These are phyloP conservation scores for Tyria jacobaeae DNA, from an alignment of 2,888 invertebrate genomes.

Conservation along the genomic window DNA sequence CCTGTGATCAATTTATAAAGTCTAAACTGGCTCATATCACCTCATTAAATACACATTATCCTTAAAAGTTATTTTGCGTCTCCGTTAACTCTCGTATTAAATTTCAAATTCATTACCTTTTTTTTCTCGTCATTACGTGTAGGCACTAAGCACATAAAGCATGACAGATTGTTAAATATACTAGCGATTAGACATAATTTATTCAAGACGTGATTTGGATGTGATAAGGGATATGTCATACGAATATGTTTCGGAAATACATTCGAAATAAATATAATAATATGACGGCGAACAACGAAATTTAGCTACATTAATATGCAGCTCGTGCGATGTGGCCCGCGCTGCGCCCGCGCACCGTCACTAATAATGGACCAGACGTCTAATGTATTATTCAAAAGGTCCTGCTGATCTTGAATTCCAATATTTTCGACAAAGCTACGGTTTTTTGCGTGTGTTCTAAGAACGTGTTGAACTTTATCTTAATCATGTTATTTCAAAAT, in stretches of 20 bases:
- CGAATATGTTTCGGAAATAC: slow-evolving; percentile 66
- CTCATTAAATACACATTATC: slow-evolving; percentile 75
- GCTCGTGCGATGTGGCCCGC: slow-evolving; percentile 74
- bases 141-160: slow-evolving; percentile 17
- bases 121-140: slow-evolving; percentile 5
- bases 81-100: slow-evolving; percentile 27
- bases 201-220: slow-evolving; percentile 44
- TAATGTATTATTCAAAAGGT: slow-evolving; percentile 80
- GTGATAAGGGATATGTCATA: slow-evolving; percentile 61
- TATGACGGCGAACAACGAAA: slow-evolving; percentile 67
- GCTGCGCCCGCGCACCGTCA: slow-evolving; percentile 70
- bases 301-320: slow-evolving; percentile 78
- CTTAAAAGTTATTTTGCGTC: slow-evolving; percentile 55
- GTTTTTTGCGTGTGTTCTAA: slow-evolving; percentile 34
- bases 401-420: slow-evolving; percentile 68
- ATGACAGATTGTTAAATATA: slow-evolving; percentile 20
- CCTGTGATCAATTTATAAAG: slow-evolving; percentile 63
- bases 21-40: slow-evolving; percentile 68
- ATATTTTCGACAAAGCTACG: slow-evolving; percentile 64
- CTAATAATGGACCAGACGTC: slow-evolving; percentile 74
- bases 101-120: slow-evolving; percentile 31
- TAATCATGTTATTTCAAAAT: not conserved
- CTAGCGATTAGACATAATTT: slow-evolving; percentile 32
- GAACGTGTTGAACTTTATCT: slow-evolving; percentile 27
- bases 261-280: slow-evolving; percentile 70